Evolutionary conservation across 2,113 vertebrate species (phyloP).

Genomic region (human (Homo sapiens)): DNA sequence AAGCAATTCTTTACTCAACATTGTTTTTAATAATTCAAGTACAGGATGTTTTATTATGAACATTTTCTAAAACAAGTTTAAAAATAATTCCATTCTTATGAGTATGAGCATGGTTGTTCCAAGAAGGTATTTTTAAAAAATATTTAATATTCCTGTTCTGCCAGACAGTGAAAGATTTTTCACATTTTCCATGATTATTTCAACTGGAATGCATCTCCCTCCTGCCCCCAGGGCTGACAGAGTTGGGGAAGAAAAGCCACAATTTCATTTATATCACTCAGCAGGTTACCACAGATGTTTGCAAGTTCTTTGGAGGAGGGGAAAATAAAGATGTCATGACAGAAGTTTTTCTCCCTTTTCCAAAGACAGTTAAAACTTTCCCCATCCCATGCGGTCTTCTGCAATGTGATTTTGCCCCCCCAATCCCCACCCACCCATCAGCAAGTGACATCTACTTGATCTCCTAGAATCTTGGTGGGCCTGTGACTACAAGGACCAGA

Average conservation of each 20-base stretch:
- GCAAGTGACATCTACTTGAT: neutral
- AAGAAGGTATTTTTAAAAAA: neutral
- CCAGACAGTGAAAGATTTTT: neutral
- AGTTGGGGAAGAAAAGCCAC: neutral
- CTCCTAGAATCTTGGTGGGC: neutral
- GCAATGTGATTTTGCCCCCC: neutral
- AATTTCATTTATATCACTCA: slow-evolving; percentile 63
- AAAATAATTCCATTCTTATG: slow-evolving; percentile 35
- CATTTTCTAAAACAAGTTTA: slow-evolving; percentile 37
- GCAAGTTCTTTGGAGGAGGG: slow-evolving; percentile 25
- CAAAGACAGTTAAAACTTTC: neutral
- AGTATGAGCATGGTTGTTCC: neutral
- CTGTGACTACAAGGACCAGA: neutral
- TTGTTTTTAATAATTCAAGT: slow-evolving; percentile 78
- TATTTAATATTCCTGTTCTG: slow-evolving; percentile 25
- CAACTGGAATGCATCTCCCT: neutral
- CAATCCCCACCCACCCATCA: neutral
- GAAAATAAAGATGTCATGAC: neutral
- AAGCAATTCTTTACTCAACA: slow-evolving; percentile 77
- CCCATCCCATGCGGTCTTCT: neutral
- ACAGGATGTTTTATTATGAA: slow-evolving; percentile 75
- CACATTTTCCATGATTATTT: neutral
- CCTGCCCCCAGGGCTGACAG: neutral
- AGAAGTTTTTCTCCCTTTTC: neutral
- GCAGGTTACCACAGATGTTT: slow-evolving; percentile 72